Evolutionary conservation across 2,113 vertebrate genomes (phyloP).

Genomic region (Dasyornis broadbenti): DNA sequence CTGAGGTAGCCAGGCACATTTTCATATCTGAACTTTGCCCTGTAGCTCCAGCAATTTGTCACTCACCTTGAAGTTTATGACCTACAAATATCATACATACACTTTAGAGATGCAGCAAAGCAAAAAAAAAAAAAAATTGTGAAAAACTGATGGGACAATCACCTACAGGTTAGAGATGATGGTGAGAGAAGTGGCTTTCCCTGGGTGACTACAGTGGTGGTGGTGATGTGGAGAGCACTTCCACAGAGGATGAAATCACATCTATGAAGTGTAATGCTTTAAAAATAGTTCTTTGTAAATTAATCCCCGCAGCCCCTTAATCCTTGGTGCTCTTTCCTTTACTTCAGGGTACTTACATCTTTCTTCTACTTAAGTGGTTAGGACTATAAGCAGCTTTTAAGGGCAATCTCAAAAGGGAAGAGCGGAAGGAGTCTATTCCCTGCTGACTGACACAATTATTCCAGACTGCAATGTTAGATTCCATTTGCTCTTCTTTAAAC

Average conservation of each 20-base stretch:
- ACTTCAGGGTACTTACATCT: conserved; percentile 42
- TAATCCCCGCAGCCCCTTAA: conserved; percentile 5
- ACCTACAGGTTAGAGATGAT: neutral
- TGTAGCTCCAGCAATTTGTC: neutral
- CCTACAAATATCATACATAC: neutral
- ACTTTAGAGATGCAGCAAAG: neutral
- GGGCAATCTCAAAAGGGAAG: conserved; percentile 26
- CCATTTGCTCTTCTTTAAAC: neutral
- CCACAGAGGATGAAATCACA: neutral
- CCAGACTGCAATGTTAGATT: accelerated
- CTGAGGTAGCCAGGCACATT: neutral
- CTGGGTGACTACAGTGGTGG: neutral
- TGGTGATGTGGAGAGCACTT: neutral
- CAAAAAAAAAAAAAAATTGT: neutral
- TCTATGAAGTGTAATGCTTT: neutral
- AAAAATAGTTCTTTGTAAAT: conserved; percentile 35
- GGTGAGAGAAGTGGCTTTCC: neutral
- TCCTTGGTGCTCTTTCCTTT: conserved; percentile 50
- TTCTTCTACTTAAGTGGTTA: conserved; percentile 43
- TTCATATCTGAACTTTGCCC: neutral
- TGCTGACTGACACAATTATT: neutral
- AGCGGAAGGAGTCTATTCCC: neutral
- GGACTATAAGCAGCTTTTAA: conserved; percentile 56
- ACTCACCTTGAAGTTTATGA: neutral
- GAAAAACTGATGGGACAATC: neutral